Percentiles rank a stretch among this genome's conserved stretches.
Conservation (phyloP, 2,888 invertebrate genomes). For the Ophioninae sp. region DNA sequence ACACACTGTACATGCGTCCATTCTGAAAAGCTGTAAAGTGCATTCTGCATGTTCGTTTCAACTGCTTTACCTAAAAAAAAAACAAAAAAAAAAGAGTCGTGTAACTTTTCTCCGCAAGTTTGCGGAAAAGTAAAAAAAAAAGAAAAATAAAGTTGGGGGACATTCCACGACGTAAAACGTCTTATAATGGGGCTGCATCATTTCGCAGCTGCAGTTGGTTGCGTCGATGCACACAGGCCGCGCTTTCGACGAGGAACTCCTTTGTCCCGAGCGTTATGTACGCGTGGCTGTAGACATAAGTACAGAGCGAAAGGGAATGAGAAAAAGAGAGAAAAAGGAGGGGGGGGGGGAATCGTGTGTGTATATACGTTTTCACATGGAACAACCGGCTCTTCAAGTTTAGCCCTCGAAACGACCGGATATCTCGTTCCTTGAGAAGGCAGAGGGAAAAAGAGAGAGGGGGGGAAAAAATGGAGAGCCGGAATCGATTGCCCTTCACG, state of each 20-base stretch:
- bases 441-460: not conserved
- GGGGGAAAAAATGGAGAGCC: conserved; percentile 30
- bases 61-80: not conserved
- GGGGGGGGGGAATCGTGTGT: not conserved
- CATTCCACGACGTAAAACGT: conserved; percentile 2
- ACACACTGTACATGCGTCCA: not conserved
- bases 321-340: not conserved
- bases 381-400: conserved; percentile 63
- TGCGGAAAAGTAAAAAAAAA: not conserved
- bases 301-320: not conserved
- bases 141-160: not conserved
- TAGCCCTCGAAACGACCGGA: conserved; percentile 60
- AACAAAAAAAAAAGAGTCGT: not conserved
- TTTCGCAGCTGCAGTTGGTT: conserved; percentile 49
- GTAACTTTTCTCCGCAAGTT: not conserved
- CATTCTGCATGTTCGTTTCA: not conserved
- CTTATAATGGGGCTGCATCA: conserved; percentile 30
- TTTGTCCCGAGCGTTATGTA: conserved; percentile 46
- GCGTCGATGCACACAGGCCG: conserved; percentile 22
- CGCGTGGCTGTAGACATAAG: not conserved
- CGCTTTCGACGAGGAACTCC: conserved; percentile 54
- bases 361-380: conserved; percentile 35
- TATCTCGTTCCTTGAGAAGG: conserved; percentile 57
- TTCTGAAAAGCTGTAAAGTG: not conserved
- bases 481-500: conserved; percentile 57